phyloP scores from a whole-genome alignment of 1,140 invertebrate species.

The Macrosteles quadrilineatus region DNA sequence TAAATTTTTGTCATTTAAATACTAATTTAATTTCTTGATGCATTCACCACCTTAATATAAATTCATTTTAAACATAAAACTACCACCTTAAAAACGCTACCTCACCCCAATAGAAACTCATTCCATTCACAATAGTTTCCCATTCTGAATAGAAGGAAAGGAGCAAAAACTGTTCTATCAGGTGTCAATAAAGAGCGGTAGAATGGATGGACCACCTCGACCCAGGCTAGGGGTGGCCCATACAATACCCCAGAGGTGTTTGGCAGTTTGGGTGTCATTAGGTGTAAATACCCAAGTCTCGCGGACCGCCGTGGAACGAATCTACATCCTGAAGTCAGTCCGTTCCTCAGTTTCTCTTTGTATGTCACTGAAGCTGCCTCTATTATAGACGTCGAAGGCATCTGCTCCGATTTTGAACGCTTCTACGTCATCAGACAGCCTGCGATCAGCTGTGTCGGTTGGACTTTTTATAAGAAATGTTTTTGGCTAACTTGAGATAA shows the following conservation, averaged over 20 bases:
- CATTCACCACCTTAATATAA: no score
- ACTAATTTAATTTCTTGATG: no score
- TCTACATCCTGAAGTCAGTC: background rate
- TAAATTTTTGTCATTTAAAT: no score
- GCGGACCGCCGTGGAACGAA: background rate
- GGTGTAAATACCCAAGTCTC: background rate
- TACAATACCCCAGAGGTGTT: slow-evolving; percentile 1
- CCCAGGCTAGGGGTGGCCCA: background rate
- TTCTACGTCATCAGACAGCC: background rate
- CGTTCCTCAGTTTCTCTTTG: background rate
- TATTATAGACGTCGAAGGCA: background rate
- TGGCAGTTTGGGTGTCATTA: slow-evolving; percentile 9
- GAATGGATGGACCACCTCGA: background rate
- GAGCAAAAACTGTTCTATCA: background rate
- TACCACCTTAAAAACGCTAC: no score
- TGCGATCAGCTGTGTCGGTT: no score
- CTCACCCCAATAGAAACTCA: no score
- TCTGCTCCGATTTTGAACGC: slow-evolving; percentile 12
- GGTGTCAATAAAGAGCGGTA: background rate
- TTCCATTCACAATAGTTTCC: no score
- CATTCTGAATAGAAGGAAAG: no score
- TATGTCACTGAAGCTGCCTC: background rate
- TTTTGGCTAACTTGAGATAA: no score
- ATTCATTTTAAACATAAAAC: no score
- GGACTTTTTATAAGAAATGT: no score